These are phyloP conservation scores for Beroe ovata DNA, from an alignment of 37 sponge, comb jelly and placozoan genomes.

Conservation along the genomic window DNA sequence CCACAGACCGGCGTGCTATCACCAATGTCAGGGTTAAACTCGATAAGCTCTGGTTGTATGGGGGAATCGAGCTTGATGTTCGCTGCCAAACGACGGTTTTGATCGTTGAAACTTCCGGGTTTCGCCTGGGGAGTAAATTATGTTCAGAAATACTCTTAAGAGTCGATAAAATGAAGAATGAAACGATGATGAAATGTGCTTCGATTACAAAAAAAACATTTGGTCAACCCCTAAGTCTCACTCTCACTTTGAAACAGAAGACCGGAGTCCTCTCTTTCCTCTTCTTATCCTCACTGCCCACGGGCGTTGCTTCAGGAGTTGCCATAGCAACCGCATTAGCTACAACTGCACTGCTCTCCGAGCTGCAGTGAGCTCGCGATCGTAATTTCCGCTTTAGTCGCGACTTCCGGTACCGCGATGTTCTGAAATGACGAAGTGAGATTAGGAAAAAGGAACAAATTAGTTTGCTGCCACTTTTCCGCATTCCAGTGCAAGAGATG, in stretches of 20 bases:
- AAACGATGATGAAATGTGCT: no score
- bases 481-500: no score
- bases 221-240: no score
- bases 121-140: constrained; percentile 11
- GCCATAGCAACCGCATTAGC: background rate
- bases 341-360: background rate
- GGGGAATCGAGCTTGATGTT: background rate
- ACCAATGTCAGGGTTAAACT: background rate
- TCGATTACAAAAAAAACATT: no score
- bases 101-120: constrained; percentile 58
- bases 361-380: constrained; percentile 8
- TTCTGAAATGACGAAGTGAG: no score
- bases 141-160: background rate
- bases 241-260: constrained; percentile 64
- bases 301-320: background rate
- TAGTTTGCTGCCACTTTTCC: no score
- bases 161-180: no score
- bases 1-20: background rate
- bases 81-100: background rate
- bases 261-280: constrained; percentile 54
- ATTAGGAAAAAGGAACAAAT: no score
- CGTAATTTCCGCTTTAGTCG: constrained; percentile 14
- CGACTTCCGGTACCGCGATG: constrained; percentile 39
- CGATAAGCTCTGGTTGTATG: constrained; percentile 18
- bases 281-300: background rate